A percentile compares a stretch with the other conserved stretches of the same genome.
phyloP scores from a whole-genome alignment of 2,888 invertebrate species.

The Argyra leucocephala region DNA sequence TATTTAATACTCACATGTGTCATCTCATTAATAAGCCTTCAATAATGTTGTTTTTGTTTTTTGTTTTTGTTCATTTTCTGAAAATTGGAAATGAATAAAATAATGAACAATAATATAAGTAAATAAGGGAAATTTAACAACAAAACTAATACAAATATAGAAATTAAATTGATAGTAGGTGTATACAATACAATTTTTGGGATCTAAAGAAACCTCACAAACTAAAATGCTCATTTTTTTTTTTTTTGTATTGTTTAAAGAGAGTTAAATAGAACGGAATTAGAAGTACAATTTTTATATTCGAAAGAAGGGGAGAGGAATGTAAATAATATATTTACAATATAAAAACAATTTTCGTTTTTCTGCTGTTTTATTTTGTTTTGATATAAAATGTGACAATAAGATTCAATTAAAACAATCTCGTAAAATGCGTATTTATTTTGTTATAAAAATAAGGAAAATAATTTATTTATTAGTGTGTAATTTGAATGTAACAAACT shows the following conservation, averaged over 20 bases:
- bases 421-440: too few species aligned
- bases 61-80: too few species aligned
- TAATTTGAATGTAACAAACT: too few species aligned
- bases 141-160: not conserved
- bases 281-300: not conserved
- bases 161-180: not conserved
- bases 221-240: not conserved
- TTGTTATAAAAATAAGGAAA: too few species aligned
- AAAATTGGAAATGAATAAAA: slow-evolving; percentile 1
- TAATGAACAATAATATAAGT: not conserved
- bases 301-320: too few species aligned
- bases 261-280: not conserved
- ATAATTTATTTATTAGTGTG: too few species aligned
- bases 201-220: not conserved
- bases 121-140: not conserved
- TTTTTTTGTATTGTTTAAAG: too few species aligned
- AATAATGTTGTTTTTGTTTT: not conserved
- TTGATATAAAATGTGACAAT: slow-evolving; percentile 1
- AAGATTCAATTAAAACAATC: not conserved
- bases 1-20: not conserved
- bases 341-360: too few species aligned
- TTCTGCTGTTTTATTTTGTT: too few species aligned
- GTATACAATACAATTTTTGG: too few species aligned
- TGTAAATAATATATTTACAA: too few species aligned
- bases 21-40: slow-evolving; percentile 2